Percentiles rank a stretch among this genome's conserved stretches.
Evolutionary conservation across 2,113 vertebrate species (phyloP).

Genomic region (Noturus placidus): DNA sequence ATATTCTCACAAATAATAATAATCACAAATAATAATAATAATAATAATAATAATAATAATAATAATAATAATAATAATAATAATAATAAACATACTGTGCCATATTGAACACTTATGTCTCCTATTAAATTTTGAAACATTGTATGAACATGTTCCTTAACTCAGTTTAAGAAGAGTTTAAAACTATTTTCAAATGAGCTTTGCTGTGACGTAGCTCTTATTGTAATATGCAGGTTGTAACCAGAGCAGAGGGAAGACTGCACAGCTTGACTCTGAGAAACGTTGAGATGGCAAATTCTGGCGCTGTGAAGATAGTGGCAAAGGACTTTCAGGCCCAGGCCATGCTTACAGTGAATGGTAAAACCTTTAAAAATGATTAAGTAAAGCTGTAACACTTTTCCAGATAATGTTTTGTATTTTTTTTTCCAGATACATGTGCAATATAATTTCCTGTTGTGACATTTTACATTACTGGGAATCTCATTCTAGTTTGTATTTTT

Average conservation of each 20-base stretch:
- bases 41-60: background rate
- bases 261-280: conserved; percentile 88
- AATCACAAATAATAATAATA: background rate
- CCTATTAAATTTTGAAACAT: background rate
- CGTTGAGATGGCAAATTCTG: conserved; percentile 85
- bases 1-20: background rate
- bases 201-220: background rate
- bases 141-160: background rate
- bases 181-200: background rate
- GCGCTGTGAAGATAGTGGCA: conserved; percentile 85
- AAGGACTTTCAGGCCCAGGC: conserved; percentile 92
- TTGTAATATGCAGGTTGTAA: conserved; percentile 78
- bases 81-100: background rate
- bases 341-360: conserved; percentile 88
- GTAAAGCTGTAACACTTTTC: background rate
- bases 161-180: background rate
- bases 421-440: background rate
- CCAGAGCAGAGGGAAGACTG: conserved; percentile 82
- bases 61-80: background rate
- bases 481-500: no score
- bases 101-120: background rate
- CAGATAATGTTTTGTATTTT: background rate
- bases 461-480: background rate
- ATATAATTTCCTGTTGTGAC: background rate
- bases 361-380: conserved; percentile 17